These are phyloP conservation scores for Hydra vulgaris DNA, from an alignment of 30 jellyfish, hydroid and myxozoan species.

Conservation along the genomic window DNA sequence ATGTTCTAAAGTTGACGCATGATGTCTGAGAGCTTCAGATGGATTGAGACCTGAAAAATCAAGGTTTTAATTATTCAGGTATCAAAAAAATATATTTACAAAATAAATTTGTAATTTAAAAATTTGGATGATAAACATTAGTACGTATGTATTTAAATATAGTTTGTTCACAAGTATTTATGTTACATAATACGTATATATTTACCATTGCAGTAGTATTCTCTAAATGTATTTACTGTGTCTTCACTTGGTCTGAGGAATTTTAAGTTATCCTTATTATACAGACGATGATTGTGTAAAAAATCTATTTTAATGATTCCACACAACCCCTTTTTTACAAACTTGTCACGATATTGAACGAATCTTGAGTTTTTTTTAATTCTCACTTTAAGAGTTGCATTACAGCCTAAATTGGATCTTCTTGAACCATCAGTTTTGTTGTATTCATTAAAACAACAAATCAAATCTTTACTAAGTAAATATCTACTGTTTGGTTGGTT, in stretches of 20 bases:
- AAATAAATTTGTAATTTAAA: not conserved
- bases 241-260: not conserved
- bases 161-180: not conserved
- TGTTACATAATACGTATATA: not conserved
- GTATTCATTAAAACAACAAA: not conserved
- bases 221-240: not conserved
- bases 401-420: not conserved
- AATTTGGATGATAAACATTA: not conserved
- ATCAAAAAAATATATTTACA: not conserved
- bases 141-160: not conserved
- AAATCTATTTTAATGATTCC: not conserved
- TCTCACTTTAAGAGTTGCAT: not conserved
- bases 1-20: not conserved
- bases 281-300: not conserved
- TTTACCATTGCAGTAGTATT: not conserved
- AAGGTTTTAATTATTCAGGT: not conserved
- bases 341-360: not conserved
- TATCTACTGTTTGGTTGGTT: not conserved
- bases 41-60: not conserved
- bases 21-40: not conserved
- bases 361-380: not conserved
- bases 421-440: not conserved
- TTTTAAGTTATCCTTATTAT: not conserved
- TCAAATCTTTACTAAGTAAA: not conserved
- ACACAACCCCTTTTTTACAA: not conserved